A percentile compares a stretch with the other conserved stretches of the same genome.
These are phyloP conservation scores for Pachydiplax longipennis DNA, from an alignment of 2,888 invertebrate genomes.

Conservation along the genomic window DNA sequence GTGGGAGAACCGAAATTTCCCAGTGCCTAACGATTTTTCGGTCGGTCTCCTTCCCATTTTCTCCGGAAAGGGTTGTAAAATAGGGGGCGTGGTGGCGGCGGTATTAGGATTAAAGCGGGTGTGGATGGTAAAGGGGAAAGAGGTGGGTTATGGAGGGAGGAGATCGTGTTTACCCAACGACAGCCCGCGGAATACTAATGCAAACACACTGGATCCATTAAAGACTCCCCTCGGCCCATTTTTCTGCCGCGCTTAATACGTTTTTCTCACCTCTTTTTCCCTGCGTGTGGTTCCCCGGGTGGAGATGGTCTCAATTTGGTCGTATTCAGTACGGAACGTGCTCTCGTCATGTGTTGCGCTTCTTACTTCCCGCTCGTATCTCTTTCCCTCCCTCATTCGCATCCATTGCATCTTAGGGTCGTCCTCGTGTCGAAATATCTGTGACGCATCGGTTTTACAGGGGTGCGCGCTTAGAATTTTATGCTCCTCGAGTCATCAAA, in stretches of 20 bases:
- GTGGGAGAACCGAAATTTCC: constrained; percentile 33
- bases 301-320: not conserved
- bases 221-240: constrained; percentile 29
- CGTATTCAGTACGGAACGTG: not conserved
- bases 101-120: not conserved
- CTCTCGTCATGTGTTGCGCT: not conserved
- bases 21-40: constrained; percentile 21
- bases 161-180: constrained; percentile 38
- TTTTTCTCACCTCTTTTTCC: constrained; percentile 16
- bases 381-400: not conserved
- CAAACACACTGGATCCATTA: constrained; percentile 43
- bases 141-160: not conserved
- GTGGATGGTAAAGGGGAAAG: not conserved
- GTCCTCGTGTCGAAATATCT: not conserved
- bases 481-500: no score
- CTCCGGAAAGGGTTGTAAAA: not conserved
- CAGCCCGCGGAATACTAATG: constrained; percentile 44
- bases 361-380: not conserved
- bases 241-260: constrained; percentile 36
- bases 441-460: not conserved
- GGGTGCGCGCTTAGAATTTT: no score
- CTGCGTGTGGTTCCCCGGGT: not conserved
- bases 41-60: not conserved
- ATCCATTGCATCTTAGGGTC: not conserved
- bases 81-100: constrained; percentile 5